Evolutionary conservation across 2,888 invertebrate genomes (phyloP).

Genomic region (Eledona agricola): DNA sequence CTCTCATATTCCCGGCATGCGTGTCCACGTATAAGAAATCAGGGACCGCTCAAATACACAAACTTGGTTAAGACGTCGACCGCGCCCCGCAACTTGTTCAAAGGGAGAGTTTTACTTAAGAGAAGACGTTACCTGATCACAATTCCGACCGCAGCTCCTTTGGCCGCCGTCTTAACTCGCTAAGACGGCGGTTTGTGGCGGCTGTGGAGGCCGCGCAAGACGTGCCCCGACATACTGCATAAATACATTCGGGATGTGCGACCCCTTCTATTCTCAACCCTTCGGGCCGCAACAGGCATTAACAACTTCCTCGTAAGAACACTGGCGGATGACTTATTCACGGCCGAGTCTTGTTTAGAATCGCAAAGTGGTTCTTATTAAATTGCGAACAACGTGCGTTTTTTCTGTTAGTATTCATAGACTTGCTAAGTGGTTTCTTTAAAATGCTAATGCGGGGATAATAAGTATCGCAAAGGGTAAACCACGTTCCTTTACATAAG

Average conservation of each 20-base stretch:
- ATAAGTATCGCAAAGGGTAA: too few species aligned
- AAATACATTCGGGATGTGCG: constrained; percentile 53
- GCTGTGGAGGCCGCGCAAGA: constrained; percentile 38
- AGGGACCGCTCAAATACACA: constrained; percentile 47
- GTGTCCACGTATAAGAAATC: constrained; percentile 49
- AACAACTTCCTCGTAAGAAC: constrained; percentile 46
- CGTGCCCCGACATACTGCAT: constrained; percentile 50
- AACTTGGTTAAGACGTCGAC: constrained; percentile 47
- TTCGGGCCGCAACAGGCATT: constrained; percentile 47
- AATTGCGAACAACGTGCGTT: constrained; percentile 43
- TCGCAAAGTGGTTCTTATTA: constrained; percentile 44
- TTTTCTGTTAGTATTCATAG: constrained; percentile 48
- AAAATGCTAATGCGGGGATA: constrained; percentile 44
- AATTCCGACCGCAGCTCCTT: constrained; percentile 58
- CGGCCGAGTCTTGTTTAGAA: constrained; percentile 37
- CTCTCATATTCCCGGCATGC: constrained; percentile 36
- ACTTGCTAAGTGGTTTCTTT: constrained; percentile 48
- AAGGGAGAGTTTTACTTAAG: constrained; percentile 53
- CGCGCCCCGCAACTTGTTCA: constrained; percentile 50
- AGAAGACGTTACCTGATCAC: constrained; percentile 58
- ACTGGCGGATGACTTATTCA: constrained; percentile 40
- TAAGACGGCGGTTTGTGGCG: constrained; percentile 46
- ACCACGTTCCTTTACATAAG: too few species aligned
- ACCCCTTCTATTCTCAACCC: constrained; percentile 39
- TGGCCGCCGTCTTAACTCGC: constrained; percentile 49